These are phyloP conservation scores for Antennarius maculatus DNA, from an alignment of 2,797 vertebrate species.

Conservation along the genomic window DNA sequence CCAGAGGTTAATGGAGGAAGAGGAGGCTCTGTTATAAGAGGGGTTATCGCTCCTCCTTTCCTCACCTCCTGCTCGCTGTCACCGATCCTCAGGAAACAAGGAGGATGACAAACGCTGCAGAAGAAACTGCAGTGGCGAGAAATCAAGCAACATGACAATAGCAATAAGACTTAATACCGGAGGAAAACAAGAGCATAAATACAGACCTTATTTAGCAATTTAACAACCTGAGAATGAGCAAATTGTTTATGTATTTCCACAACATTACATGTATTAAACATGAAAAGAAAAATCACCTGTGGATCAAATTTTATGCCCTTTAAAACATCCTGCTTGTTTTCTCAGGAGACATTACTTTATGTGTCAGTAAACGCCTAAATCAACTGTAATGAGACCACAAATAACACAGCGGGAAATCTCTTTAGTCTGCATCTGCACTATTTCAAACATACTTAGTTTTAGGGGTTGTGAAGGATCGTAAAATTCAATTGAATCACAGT, in stretches of 20 bases:
- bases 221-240: background rate
- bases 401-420: no score
- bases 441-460: no score
- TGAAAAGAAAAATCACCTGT: background rate
- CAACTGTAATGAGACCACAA: background rate
- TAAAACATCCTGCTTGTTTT: background rate
- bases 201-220: background rate
- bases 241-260: no score
- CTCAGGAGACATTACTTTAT: background rate
- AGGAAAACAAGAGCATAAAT: background rate
- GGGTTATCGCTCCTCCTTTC: conserved; percentile 60
- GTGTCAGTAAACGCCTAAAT: background rate
- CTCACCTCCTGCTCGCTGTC: conserved; percentile 45
- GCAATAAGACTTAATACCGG: background rate
- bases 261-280: background rate
- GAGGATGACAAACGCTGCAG: conserved; percentile 9
- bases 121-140: conserved; percentile 1
- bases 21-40: conserved; percentile 66
- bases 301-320: background rate
- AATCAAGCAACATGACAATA: conserved; percentile 9
- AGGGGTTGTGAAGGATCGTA: no score
- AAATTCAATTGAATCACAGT: no score
- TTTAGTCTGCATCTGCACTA: background rate
- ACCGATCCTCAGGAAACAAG: conserved; percentile 27
- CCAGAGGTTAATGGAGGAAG: conserved; percentile 64